These are phyloP conservation scores for Dendrocincla tyrannina DNA, from an alignment of 2,797 vertebrate species.

Conservation along the genomic window DNA sequence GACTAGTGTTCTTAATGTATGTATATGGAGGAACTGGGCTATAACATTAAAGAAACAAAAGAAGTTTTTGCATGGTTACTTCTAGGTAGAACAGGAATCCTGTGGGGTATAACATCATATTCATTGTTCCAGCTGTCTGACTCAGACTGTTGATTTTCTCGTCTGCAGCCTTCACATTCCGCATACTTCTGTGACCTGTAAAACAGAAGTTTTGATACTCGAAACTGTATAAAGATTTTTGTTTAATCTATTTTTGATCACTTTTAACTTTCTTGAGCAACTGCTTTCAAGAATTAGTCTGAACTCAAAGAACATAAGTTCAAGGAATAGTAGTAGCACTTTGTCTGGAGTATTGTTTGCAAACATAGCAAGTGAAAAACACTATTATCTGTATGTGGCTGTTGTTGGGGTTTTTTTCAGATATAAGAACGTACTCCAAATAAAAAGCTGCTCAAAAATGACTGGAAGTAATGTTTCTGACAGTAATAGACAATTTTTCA, in stretches of 20 bases:
- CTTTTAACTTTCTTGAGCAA: neutral
- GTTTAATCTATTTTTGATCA: neutral
- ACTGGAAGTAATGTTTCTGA: neutral
- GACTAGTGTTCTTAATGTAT: neutral
- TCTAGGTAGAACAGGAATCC: slow-evolving; percentile 56
- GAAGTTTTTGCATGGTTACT: slow-evolving; percentile 57
- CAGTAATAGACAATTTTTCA: neutral
- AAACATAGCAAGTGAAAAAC: neutral
- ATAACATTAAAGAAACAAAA: neutral
- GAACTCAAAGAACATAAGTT: neutral
- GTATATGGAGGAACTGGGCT: neutral
- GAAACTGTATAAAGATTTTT: neutral
- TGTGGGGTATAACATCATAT: slow-evolving; percentile 68
- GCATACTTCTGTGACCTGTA: slow-evolving; percentile 26
- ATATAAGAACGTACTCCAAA: neutral
- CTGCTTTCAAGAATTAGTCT: neutral
- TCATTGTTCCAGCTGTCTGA: slow-evolving; percentile 81
- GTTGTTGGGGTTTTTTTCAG: neutral
- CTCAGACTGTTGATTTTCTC: slow-evolving; percentile 68
- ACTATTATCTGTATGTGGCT: accelerated
- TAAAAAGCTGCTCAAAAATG: neutral
- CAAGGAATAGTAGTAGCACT: neutral
- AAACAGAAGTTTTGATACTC: neutral
- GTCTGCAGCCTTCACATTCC: slow-evolving; percentile 37
- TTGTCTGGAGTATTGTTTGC: neutral